Conservation (phyloP, 1,140 invertebrate species). For the Drosophila persimilis region DNA sequence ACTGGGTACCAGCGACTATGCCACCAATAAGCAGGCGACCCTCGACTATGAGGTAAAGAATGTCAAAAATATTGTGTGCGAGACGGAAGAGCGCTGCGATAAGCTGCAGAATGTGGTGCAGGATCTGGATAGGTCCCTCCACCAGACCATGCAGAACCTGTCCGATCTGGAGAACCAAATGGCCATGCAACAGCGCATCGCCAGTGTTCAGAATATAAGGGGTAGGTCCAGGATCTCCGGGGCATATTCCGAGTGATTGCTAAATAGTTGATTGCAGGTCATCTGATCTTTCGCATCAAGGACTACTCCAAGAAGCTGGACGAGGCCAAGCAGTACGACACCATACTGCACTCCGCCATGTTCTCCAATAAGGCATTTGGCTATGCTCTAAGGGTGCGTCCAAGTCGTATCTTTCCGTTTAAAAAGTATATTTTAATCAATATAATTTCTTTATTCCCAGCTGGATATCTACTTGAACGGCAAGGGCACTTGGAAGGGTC, state of each 20-base stretch:
- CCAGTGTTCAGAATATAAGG: constrained; percentile 68
- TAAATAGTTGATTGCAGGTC: constrained; percentile 77
- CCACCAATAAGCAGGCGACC: constrained; percentile 65
- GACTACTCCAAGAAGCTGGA: constrained; percentile 87
- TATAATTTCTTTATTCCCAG: constrained; percentile 67
- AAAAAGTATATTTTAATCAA: neutral
- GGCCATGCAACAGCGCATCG: constrained; percentile 71
- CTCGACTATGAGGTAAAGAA: constrained; percentile 80
- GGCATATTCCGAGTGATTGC: neutral
- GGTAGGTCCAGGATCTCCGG: constrained; percentile 34
- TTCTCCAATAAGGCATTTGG: constrained; percentile 88
- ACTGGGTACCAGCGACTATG: constrained; percentile 52
- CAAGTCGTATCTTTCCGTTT: neutral
- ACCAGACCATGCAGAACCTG: constrained; percentile 72
- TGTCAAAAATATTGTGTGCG: constrained; percentile 78
- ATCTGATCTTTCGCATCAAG: constrained; percentile 88
- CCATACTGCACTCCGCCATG: constrained; percentile 86
- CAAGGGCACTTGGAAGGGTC: constrained; percentile 88
- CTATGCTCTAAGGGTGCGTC: constrained; percentile 87
- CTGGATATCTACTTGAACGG: constrained; percentile 88
- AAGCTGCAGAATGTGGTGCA: constrained; percentile 56
- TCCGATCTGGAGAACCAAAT: constrained; percentile 76
- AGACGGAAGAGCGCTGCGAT: constrained; percentile 81
- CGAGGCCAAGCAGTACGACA: constrained; percentile 86
- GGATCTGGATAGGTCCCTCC: constrained; percentile 56